These are phyloP conservation scores for Hetaerina americana DNA, from an alignment of 1,140 invertebrate species.

Conservation along the genomic window DNA sequence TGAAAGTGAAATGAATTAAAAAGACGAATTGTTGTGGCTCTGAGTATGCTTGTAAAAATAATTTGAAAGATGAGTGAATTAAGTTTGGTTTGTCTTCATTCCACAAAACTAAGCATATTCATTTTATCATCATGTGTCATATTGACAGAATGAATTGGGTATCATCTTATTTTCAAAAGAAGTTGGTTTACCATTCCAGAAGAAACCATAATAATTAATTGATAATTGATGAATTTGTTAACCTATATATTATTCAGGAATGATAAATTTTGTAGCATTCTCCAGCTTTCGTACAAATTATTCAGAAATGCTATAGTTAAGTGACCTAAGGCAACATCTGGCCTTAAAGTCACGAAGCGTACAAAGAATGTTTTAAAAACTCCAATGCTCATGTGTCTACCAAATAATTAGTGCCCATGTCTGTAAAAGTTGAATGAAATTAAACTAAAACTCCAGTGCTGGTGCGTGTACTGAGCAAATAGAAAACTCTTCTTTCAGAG, in stretches of 20 bases:
- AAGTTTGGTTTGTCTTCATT: not conserved
- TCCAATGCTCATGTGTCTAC: not conserved
- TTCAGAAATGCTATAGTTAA: not conserved
- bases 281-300: not conserved
- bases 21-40: not conserved
- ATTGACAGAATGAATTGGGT: not conserved
- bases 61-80: not conserved
- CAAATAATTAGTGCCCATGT: not conserved
- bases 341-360: not conserved
- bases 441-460: not conserved
- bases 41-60: not conserved
- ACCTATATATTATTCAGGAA: not conserved
- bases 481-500: not conserved
- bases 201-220: not conserved
- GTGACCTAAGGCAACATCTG: not conserved
- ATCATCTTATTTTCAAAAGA: not conserved
- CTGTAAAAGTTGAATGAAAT: too few species aligned
- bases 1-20: not conserved
- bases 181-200: not conserved
- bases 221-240: too few species aligned
- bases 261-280: not conserved
- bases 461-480: not conserved
- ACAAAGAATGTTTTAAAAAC: not conserved
- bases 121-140: not conserved
- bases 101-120: not conserved